A percentile compares a stretch with the other conserved stretches of the same genome.
Evolutionary conservation across 2,797 vertebrate species (phyloP).

Genomic region (Setipinna tenuifilis): DNA sequence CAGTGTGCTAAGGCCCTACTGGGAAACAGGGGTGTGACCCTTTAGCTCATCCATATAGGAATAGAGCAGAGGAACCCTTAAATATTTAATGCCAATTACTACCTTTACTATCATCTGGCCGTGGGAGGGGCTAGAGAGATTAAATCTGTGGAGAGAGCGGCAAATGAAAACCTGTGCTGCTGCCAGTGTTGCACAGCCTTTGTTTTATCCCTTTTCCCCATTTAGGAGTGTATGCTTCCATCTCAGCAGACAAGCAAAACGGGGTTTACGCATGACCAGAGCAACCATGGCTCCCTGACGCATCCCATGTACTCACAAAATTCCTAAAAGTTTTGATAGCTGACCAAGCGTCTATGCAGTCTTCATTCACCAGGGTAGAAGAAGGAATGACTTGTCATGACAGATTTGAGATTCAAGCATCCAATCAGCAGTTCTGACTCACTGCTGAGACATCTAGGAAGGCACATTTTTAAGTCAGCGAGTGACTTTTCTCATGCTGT

Average conservation of each 20-base stretch:
- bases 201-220: neutral
- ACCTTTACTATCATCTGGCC: slow-evolving; percentile 7
- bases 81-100: neutral
- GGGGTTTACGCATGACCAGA: neutral
- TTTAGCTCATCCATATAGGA: slow-evolving; percentile 15
- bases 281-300: neutral
- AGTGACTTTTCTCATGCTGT: neutral
- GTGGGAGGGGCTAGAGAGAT: neutral
- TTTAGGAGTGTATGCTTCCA: neutral
- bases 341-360: neutral
- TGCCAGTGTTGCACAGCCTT: neutral
- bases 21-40: neutral
- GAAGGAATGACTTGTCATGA: neutral
- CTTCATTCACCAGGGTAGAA: neutral
- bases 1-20: neutral
- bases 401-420: neutral
- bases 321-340: neutral
- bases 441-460: neutral
- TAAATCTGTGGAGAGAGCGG: neutral
- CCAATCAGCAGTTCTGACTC: neutral
- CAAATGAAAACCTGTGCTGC: neutral
- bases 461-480: neutral
- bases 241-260: neutral
- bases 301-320: neutral
- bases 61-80: slow-evolving; percentile 18